Conservation (phyloP, 1,140 invertebrate genomes). For the Calephelis virginiensis region DNA sequence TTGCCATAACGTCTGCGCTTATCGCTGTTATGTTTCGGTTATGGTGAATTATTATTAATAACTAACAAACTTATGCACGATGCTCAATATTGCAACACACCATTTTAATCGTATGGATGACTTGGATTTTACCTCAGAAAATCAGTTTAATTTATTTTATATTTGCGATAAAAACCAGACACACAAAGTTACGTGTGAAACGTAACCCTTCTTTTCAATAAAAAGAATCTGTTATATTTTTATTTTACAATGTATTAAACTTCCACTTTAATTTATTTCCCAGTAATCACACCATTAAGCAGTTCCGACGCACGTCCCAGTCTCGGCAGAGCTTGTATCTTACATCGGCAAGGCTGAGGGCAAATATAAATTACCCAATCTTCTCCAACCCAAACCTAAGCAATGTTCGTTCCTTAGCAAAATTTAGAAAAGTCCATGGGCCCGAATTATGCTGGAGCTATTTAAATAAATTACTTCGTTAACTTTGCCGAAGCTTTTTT, state of each 20-base stretch:
- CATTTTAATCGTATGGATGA: too few relatives aligned
- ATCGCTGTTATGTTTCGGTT: too few relatives aligned
- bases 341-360: slow-evolving; percentile 49
- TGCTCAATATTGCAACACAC: too few relatives aligned
- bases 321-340: slow-evolving; percentile 57
- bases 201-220: too few relatives aligned
- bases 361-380: slow-evolving; percentile 77
- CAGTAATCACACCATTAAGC: slow-evolving; percentile 45
- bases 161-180: too few relatives aligned
- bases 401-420: slow-evolving; percentile 63
- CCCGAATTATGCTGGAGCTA: slow-evolving; percentile 54
- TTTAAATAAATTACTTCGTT: slow-evolving; percentile 45
- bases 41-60: too few relatives aligned
- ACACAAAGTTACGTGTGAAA: too few relatives aligned
- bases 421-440: slow-evolving; percentile 57
- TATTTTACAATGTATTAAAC: background rate
- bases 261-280: background rate
- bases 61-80: too few relatives aligned
- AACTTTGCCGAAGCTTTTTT: slow-evolving; percentile 25
- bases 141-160: too few relatives aligned
- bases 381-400: slow-evolving; percentile 72
- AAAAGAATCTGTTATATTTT: background rate
- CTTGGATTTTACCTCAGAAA: too few relatives aligned
- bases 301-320: slow-evolving; percentile 65
- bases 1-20: too few relatives aligned